Percentiles rank a stretch among this genome's conserved stretches.
Conservation (phyloP, 2,888 invertebrate genomes). For the Clitarchus hookeri region DNA sequence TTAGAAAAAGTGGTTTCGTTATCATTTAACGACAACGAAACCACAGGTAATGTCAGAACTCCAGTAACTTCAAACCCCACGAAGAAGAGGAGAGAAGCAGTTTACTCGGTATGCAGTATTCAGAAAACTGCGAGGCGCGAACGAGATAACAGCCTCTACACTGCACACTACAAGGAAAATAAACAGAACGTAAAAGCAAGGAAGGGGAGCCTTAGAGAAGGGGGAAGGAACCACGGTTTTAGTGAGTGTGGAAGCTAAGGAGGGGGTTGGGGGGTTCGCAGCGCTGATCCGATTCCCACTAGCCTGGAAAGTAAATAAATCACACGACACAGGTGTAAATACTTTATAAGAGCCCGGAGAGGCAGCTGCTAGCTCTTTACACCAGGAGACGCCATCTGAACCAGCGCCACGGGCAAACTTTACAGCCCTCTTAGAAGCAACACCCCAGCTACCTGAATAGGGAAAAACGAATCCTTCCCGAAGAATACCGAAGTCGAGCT, state of each 20-base stretch:
- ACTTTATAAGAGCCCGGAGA: background rate
- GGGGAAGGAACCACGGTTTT: background rate
- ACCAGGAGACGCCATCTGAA: background rate
- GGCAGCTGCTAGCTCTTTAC: background rate
- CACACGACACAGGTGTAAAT: slow-evolving; percentile 4
- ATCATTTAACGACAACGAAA: too few relatives aligned
- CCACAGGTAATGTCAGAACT: too few relatives aligned
- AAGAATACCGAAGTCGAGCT: too few relatives aligned
- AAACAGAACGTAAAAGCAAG: background rate
- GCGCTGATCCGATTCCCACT: background rate
- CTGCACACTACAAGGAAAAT: background rate
- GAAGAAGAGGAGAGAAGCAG: background rate
- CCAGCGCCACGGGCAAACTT: background rate
- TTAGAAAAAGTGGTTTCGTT: too few relatives aligned
- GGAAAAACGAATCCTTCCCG: too few relatives aligned
- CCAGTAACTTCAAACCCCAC: too few relatives aligned
- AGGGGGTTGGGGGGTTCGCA: background rate
- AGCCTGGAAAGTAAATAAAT: background rate
- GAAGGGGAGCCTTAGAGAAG: background rate
- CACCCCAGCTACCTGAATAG: too few relatives aligned
- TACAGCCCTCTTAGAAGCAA: background rate
- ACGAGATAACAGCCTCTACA: background rate
- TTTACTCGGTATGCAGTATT: background rate
- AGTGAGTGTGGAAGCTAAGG: background rate
- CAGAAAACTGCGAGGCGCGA: background rate